phyloP scores from a whole-genome alignment of 2,888 invertebrate species.

The Pammene fasciana region DNA sequence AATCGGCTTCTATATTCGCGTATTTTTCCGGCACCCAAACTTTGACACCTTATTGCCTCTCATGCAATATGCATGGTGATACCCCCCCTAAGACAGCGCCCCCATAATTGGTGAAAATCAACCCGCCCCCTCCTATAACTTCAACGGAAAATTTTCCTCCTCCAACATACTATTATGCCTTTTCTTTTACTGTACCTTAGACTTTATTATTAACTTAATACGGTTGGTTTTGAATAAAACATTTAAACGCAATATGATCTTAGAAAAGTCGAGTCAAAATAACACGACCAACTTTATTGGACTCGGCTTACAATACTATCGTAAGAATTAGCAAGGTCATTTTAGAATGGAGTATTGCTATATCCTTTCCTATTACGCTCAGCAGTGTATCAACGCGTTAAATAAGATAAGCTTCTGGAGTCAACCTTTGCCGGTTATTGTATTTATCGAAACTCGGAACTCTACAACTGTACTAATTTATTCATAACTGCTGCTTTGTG shows the following conservation, averaged over 20 bases:
- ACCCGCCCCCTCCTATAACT: constrained; percentile 52
- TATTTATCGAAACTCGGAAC: constrained; percentile 36
- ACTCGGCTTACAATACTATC: neutral
- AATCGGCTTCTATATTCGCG: constrained; percentile 42
- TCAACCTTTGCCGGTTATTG: constrained; percentile 37
- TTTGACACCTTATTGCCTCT: constrained; percentile 72
- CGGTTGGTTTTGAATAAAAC: constrained; percentile 11
- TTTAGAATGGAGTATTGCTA: constrained; percentile 29
- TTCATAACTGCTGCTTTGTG: constrained; percentile 27
- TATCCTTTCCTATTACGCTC: constrained; percentile 40
- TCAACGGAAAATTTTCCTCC: constrained; percentile 41
- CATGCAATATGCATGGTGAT: constrained; percentile 78
- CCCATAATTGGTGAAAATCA: constrained; percentile 67
- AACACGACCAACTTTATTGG: constrained; percentile 18
- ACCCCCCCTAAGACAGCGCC: constrained; percentile 60
- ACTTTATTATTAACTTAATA: constrained; percentile 6
- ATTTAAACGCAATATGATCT: constrained; percentile 1
- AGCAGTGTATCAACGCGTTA: constrained; percentile 43
- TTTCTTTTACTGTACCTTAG: neutral
- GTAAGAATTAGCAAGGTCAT: constrained; percentile 8
- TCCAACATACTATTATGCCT: neutral
- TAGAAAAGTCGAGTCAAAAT: constrained; percentile 7
- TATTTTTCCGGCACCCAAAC: constrained; percentile 58
- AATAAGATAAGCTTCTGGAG: constrained; percentile 41
- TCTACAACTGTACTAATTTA: constrained; percentile 32